Evolutionary conservation across 2,113 vertebrate species (phyloP).

Genomic region (Dicrurus megarhynchus): DNA sequence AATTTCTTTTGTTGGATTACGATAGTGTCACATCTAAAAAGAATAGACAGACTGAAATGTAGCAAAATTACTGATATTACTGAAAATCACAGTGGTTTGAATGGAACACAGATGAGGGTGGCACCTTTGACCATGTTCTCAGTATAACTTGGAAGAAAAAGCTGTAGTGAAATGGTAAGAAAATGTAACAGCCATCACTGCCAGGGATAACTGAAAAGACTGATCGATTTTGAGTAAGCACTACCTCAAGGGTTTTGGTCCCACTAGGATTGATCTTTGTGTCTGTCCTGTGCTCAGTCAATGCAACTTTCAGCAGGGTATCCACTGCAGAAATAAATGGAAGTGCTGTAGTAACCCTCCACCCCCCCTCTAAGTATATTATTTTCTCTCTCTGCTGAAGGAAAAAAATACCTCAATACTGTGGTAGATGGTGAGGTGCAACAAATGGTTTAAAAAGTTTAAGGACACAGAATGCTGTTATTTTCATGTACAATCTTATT

Average conservation of each 20-base stretch:
- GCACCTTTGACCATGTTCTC: constrained; percentile 1
- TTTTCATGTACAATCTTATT: neutral
- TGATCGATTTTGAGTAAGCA: constrained; percentile 52
- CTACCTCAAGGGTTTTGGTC: constrained; percentile 52
- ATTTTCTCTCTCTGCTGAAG: neutral
- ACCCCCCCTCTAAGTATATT: neutral
- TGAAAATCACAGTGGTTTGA: neutral
- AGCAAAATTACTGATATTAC: neutral
- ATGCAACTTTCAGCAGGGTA: constrained; percentile 55
- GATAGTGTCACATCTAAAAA: neutral
- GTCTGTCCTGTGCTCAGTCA: constrained; percentile 49
- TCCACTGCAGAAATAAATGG: constrained; percentile 36
- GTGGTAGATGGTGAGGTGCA: neutral
- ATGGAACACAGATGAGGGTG: neutral
- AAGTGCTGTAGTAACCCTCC: neutral
- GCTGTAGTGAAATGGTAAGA: constrained; percentile 36
- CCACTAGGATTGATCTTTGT: constrained; percentile 48
- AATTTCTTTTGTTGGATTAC: neutral
- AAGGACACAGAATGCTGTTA: neutral
- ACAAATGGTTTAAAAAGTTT: neutral
- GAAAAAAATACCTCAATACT: neutral
- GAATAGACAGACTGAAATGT: neutral
- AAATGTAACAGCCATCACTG: constrained; percentile 53
- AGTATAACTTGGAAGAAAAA: constrained; percentile 35
- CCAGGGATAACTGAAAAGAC: constrained; percentile 52